Percentiles rank a stretch among this genome's conserved stretches.
These are phyloP conservation scores for Merodon equestris DNA, from an alignment of 2,888 invertebrate species.

Conservation along the genomic window DNA sequence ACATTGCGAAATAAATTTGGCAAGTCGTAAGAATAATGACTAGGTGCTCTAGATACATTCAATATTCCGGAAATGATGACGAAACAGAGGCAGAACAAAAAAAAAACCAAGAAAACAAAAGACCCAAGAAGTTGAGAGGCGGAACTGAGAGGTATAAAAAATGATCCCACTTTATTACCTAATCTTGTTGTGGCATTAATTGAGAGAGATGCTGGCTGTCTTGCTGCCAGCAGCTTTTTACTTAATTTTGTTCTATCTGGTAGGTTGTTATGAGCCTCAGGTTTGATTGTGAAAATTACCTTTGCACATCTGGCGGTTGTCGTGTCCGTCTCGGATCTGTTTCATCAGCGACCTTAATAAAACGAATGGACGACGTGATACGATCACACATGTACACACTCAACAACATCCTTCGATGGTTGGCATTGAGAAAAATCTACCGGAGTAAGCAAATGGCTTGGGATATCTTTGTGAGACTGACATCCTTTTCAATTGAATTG, in stretches of 20 bases:
- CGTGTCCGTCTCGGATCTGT: conserved; percentile 15
- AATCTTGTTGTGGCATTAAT: conserved; percentile 45
- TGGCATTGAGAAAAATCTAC: not conserved
- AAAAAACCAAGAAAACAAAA: conserved; percentile 15
- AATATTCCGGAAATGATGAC: conserved; percentile 8
- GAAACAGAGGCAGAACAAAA: not conserved
- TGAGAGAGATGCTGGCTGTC: conserved; percentile 29
- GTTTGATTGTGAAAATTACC: conserved; percentile 27
- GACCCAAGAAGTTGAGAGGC: too few species aligned
- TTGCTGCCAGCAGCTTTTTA: conserved; percentile 1
- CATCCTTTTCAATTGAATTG: conserved; percentile 42
- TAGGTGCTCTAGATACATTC: conserved; percentile 26
- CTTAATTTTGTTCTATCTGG: not conserved
- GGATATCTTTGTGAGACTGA: conserved; percentile 22
- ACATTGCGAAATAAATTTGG: conserved; percentile 28
- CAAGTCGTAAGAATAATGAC: not conserved
- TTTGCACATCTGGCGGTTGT: conserved; percentile 26
- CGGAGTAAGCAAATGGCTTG: conserved; percentile 20
- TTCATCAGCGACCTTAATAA: conserved; percentile 42
- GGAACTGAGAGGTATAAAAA: not conserved
- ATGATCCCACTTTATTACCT: conserved; percentile 40
- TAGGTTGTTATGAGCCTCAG: not conserved
- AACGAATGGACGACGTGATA: conserved; percentile 1
- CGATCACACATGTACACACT: not conserved
- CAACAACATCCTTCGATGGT: not conserved